Evolutionary conservation across 2,797 vertebrate genomes (phyloP), one percentile per base, ranked within the genome.

Genomic region (Heteromormyrus szaboi): DNA sequence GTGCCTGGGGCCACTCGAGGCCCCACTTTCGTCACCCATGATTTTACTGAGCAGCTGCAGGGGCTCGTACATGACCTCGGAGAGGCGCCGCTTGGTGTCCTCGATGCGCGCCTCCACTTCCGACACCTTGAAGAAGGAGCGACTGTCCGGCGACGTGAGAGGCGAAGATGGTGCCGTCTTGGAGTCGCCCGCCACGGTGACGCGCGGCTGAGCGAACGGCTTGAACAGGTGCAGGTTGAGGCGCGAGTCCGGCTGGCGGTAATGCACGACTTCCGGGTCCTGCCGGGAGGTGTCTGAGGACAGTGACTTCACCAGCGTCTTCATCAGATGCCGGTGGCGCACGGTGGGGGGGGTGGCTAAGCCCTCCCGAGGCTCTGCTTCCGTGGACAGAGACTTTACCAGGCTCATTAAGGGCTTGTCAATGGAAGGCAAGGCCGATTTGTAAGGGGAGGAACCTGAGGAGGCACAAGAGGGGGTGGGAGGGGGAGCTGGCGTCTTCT

Each of bases 41-140:
- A 99, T 98, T 93, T 99, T 99, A 92, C 97, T 99, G 84, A 99
- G 96, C 89, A 99, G 94, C 92, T 99, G 98, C 79, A 99, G 95
- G 79, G 98, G 99, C 89, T 99, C 99, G 0, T 96, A 97, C 89
- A 99, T 99, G 1, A 96, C 99, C 94, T 99, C 99, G 0, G 99
- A 98, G 89, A 99, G 94, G 90, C 99, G 98, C 0, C 99, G 96
- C 90, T 96, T 99, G 2, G 99, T 99, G 96, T 99, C 98, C 93
- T 99, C 99, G 2, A 99, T 97, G 91, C 96, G 96, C 50, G 98
- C 98, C 93, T 99, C 99, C 85, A 99, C 98, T 90, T 99, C 98
- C n/a, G 97, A 96, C 65, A 99, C 98, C 93, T 98, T 99, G 92
- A 99, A 99, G 96, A 99, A 99, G 92, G 97, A 98, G 85, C 98